Evolutionary conservation across 35 echinoderm and acorn worm genomes (phyloP).

Genomic region (Heliocidaris erythrogramma): DNA sequence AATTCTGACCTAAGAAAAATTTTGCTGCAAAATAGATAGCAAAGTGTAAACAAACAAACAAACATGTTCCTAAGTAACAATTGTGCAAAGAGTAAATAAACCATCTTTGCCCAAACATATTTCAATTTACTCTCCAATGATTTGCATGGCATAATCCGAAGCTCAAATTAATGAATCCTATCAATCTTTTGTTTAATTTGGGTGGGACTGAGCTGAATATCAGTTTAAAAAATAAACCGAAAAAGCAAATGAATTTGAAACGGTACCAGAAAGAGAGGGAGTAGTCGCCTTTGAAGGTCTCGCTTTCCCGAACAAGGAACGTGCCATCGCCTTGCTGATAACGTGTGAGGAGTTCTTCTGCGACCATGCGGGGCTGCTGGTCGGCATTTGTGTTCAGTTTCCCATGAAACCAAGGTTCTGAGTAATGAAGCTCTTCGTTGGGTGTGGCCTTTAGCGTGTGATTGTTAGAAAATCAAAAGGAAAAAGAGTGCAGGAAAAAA

Average conservation of each 20-base stretch:
- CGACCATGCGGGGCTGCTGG: constrained; percentile 64
- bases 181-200: too few relatives aligned
- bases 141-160: too few relatives aligned
- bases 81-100: too few relatives aligned
- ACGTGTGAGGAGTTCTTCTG: constrained; percentile 81
- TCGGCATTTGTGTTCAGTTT: constrained; percentile 85
- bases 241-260: neutral
- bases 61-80: too few relatives aligned
- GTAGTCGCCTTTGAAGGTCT: constrained; percentile 99
- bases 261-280: constrained; percentile 95
- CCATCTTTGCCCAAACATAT: too few relatives aligned
- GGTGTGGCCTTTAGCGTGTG: constrained; percentile 56
- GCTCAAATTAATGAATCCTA: too few relatives aligned
- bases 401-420: constrained; percentile 96
- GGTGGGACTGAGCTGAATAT: too few relatives aligned
- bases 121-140: too few relatives aligned
- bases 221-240: too few relatives aligned
- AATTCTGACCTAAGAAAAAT: too few relatives aligned
- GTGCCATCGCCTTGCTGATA: constrained; percentile 97
- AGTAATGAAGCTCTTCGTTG: constrained; percentile 95
- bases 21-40: too few relatives aligned
- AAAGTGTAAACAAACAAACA: too few relatives aligned
- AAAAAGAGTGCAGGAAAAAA: constrained; percentile 40
- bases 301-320: constrained; percentile 94
- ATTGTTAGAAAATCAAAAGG: neutral